These are phyloP conservation scores for Pycnomerus fuliginosus DNA, from an alignment of 2,888 invertebrate genomes.

Conservation along the genomic window DNA sequence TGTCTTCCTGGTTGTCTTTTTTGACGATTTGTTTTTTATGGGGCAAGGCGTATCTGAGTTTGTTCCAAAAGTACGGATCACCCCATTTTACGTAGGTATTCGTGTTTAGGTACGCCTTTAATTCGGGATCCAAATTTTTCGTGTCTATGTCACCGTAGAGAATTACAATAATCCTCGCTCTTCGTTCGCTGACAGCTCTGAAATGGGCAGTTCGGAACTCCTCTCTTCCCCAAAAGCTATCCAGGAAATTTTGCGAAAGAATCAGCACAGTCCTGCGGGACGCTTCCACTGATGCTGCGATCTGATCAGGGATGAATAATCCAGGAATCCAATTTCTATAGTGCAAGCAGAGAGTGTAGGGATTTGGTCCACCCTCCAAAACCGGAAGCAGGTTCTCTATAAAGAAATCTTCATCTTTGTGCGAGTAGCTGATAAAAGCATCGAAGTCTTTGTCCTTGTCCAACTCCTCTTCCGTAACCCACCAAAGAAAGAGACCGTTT, in stretches of 20 bases:
- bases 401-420: conserved; percentile 72
- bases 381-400: conserved; percentile 62
- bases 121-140: conserved; percentile 61
- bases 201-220: conserved; percentile 72
- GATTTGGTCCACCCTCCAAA: conserved; percentile 62
- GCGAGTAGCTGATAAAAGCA: conserved; percentile 78
- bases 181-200: conserved; percentile 29
- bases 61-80: conserved; percentile 79
- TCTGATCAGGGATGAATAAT: conserved; percentile 69
- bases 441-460: conserved; percentile 68
- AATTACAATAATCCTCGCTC: conserved; percentile 63
- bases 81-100: conserved; percentile 81
- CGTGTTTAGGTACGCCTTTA: conserved; percentile 67
- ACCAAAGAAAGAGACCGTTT: conserved; percentile 60
- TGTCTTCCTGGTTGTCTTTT: too few species aligned
- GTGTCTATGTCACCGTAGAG: conserved; percentile 67
- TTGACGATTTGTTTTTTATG: too few species aligned
- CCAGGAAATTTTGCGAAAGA: conserved; percentile 67
- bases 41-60: conserved; percentile 69
- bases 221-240: conserved; percentile 71
- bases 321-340: conserved; percentile 72
- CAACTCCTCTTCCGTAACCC: conserved; percentile 65
- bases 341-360: conserved; percentile 71
- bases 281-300: conserved; percentile 66
- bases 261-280: conserved; percentile 69